Percentiles rank a stretch among this genome's conserved stretches.
Evolutionary conservation across 2,888 invertebrate genomes (phyloP).

Genomic region (Brenthis ino): DNA sequence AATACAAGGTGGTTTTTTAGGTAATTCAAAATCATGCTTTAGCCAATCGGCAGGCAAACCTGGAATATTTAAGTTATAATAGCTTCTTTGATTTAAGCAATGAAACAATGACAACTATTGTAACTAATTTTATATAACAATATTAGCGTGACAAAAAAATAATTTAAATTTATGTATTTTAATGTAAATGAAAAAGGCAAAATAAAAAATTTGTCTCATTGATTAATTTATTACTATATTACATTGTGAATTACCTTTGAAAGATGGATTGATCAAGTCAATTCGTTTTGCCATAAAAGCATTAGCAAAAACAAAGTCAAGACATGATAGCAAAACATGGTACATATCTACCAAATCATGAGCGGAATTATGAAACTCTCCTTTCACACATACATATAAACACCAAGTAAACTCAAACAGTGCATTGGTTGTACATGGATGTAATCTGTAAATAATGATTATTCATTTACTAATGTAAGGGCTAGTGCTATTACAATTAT

Average conservation of each 20-base stretch:
- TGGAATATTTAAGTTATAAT: slow-evolving; percentile 45
- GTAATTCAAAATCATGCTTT: slow-evolving; percentile 81
- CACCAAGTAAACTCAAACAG: slow-evolving; percentile 97
- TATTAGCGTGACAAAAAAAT: no score
- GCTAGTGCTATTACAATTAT: not conserved
- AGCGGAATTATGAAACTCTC: slow-evolving; percentile 91
- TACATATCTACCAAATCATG: slow-evolving; percentile 97
- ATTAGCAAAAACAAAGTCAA: slow-evolving; percentile 95
- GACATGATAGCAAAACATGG: slow-evolving; percentile 93
- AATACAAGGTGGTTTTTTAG: slow-evolving; percentile 89
- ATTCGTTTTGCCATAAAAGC: slow-evolving; percentile 89
- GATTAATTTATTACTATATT: not conserved
- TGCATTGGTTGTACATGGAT: slow-evolving; percentile 90
- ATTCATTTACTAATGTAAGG: not conserved
- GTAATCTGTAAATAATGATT: slow-evolving; percentile 73
- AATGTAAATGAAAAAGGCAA: no score
- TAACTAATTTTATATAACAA: no score
- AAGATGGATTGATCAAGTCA: slow-evolving; percentile 93
- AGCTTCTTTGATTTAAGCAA: no score
- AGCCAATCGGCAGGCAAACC: slow-evolving; percentile 88
- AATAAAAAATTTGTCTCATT: not conserved
- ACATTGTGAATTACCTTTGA: slow-evolving; percentile 82
- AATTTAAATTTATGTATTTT: no score
- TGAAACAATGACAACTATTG: no score
- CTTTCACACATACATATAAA: slow-evolving; percentile 93